Evolutionary conservation across 2,113 vertebrate genomes (phyloP).

Genomic region (Microcebus murinus): DNA sequence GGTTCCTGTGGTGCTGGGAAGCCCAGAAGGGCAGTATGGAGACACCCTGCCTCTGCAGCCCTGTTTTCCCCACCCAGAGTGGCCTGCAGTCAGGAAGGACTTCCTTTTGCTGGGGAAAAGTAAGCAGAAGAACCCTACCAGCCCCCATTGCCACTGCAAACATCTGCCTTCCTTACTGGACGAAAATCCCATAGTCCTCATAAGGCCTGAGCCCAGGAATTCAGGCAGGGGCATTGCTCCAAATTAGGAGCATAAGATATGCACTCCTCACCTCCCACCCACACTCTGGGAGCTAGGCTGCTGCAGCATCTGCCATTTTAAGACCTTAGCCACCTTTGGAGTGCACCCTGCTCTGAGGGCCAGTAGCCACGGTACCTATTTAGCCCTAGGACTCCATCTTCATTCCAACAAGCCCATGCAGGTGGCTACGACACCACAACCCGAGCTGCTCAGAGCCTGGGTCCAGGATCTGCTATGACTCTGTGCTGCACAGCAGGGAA

Average conservation of each 20-base stretch:
- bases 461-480: not conserved
- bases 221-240: not conserved
- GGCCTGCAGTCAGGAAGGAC: not conserved
- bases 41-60: no score
- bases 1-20: not conserved
- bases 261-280: not conserved
- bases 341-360: not conserved
- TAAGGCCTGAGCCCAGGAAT: not conserved
- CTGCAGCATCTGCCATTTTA: not conserved
- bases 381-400: not conserved
- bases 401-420: not conserved
- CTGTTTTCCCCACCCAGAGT: no score
- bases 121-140: not conserved
- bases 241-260: not conserved
- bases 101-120: not conserved
- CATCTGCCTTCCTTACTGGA: not conserved
- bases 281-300: not conserved
- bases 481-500: not conserved
- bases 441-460: not conserved
- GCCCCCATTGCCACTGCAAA: not conserved
- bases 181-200: not conserved
- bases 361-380: not conserved
- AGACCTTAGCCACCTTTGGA: not conserved
- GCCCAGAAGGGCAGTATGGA: not conserved
- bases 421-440: not conserved